Percentiles rank a stretch among this genome's conserved stretches.
phyloP scores from a whole-genome alignment of 2,888 invertebrate species.

The Leptogaster cylindrica region DNA sequence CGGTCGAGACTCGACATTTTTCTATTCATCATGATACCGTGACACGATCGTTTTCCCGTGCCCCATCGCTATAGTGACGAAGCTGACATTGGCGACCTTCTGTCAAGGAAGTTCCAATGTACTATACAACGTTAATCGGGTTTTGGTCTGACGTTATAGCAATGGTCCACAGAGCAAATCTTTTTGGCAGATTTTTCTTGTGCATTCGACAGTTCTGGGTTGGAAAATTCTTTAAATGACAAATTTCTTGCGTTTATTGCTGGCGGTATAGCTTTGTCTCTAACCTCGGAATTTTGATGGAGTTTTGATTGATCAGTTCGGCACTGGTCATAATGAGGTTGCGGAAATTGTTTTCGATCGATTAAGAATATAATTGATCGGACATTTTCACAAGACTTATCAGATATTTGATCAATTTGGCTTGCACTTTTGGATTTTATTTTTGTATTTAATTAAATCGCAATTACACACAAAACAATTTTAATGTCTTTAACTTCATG shows the following conservation, averaged over 20 bases:
- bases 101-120: background rate
- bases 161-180: background rate
- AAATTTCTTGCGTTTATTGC: constrained; percentile 40
- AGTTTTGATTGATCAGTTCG: constrained; percentile 38
- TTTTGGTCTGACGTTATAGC: background rate
- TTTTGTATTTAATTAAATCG: no score
- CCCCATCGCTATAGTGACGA: background rate
- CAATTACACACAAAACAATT: no score
- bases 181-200: constrained; percentile 26
- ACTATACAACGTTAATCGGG: background rate
- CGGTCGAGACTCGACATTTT: constrained; percentile 42
- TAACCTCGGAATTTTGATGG: constrained; percentile 37
- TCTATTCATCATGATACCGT: constrained; percentile 45
- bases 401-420: no score
- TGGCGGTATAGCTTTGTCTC: constrained; percentile 25
- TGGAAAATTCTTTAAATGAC: constrained; percentile 34
- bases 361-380: background rate
- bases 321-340: constrained; percentile 31
- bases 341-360: constrained; percentile 11
- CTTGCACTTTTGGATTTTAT: background rate
- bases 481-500: no score
- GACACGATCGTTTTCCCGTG: constrained; percentile 42
- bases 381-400: no score
- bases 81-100: constrained; percentile 6
- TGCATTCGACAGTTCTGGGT: background rate